Evolutionary conservation across 2,113 vertebrate species (phyloP).

Genomic region (Phaetusa simplex): DNA sequence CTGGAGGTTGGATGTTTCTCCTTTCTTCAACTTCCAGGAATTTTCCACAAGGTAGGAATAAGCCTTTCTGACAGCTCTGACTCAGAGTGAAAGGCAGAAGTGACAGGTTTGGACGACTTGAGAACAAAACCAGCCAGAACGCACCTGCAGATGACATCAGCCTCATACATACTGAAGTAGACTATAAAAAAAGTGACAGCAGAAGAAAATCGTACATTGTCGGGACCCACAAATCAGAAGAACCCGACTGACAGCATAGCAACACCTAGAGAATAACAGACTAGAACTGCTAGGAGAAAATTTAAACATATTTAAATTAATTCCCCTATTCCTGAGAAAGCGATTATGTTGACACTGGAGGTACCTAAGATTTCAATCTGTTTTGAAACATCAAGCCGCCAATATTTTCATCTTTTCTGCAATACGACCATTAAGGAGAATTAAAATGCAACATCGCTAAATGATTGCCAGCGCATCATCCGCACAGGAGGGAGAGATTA

Average conservation of each 20-base stretch:
- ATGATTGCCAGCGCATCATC: background rate
- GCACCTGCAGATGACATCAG: background rate
- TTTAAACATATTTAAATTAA: constrained; percentile 28
- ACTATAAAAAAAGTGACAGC: background rate
- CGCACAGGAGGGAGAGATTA: background rate
- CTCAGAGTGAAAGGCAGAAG: background rate
- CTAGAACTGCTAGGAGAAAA: background rate
- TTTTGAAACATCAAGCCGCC: constrained; percentile 30
- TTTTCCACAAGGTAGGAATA: background rate
- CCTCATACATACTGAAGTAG: background rate
- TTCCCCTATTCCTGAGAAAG: background rate
- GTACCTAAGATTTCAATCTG: background rate
- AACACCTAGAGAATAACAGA: background rate
- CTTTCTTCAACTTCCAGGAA: background rate
- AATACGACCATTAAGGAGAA: background rate
- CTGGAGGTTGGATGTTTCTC: background rate
- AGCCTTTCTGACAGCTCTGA: background rate
- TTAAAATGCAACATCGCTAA: background rate
- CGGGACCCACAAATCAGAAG: background rate
- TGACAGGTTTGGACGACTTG: background rate
- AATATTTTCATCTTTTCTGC: constrained; percentile 19
- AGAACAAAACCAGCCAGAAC: background rate
- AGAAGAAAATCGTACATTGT: background rate
- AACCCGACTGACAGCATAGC: constrained; percentile 9
- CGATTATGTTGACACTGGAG: background rate